phyloP scores from a whole-genome alignment of 2,888 invertebrate genomes.

The Mystacides longicornis region DNA sequence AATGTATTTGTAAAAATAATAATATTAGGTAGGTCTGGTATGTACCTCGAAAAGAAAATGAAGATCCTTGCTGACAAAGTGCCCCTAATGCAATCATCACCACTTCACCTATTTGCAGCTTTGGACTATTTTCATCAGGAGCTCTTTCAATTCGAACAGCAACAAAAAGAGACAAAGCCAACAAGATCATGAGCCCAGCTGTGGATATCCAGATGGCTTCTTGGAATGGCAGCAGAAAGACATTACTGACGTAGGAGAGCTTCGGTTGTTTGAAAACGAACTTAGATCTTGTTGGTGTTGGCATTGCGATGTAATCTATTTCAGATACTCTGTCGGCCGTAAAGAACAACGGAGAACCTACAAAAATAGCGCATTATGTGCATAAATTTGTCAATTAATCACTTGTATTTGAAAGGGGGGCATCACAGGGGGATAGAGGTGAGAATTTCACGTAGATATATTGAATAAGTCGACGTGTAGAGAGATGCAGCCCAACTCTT shows the following conservation, averaged over 20 bases:
- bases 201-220: slow-evolving; percentile 57
- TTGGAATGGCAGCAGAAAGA: slow-evolving; percentile 62
- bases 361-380: no score
- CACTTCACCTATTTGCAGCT: slow-evolving; percentile 44
- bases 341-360: slow-evolving; percentile 57
- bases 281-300: slow-evolving; percentile 58
- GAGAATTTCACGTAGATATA: no score
- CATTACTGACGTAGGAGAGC: slow-evolving; percentile 62
- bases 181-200: slow-evolving; percentile 38
- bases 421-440: no score
- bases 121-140: slow-evolving; percentile 29
- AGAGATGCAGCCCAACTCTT: no score
- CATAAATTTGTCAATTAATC: no score
- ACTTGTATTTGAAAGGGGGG: no score
- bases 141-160: slow-evolving; percentile 4
- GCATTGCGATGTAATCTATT: slow-evolving; percentile 60
- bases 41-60: slow-evolving; percentile 41
- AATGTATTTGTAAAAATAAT: not conserved
- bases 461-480: no score
- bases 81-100: slow-evolving; percentile 52
- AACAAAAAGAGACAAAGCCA: slow-evolving; percentile 32
- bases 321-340: slow-evolving; percentile 52
- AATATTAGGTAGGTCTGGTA: not conserved
- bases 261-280: slow-evolving; percentile 68
- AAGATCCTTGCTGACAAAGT: slow-evolving; percentile 56